These are phyloP conservation scores for Cirrhinus molitorella DNA, from an alignment of 2,797 vertebrate genomes.

Conservation along the genomic window DNA sequence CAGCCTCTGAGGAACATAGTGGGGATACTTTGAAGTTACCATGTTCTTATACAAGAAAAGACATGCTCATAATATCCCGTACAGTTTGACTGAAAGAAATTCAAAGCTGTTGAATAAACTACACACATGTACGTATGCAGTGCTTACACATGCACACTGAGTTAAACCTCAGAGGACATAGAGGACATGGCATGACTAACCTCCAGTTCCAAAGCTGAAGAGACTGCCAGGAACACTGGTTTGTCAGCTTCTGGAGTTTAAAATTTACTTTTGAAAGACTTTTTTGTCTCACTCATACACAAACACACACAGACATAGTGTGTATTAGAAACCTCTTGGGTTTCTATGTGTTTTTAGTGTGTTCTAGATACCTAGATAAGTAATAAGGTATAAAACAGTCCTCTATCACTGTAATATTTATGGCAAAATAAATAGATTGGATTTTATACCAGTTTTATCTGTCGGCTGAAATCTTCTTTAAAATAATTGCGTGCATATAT, in stretches of 20 bases:
- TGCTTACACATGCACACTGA: not conserved
- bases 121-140: not conserved
- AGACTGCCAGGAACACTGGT: not conserved
- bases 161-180: not conserved
- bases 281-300: not conserved
- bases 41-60: conserved; percentile 36
- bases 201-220: not conserved
- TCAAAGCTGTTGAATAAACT: conserved; percentile 36
- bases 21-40: conserved; percentile 49
- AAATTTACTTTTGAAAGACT: not conserved
- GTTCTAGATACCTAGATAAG: not conserved
- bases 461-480: not conserved
- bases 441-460: not conserved
- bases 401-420: not conserved
- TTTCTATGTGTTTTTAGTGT: not conserved
- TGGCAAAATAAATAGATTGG: not conserved
- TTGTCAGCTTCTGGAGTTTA: conserved; percentile 22
- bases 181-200: conserved; percentile 9
- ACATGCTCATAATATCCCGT: conserved; percentile 28
- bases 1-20: conserved; percentile 36
- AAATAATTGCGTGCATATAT: not conserved
- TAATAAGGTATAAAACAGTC: not conserved
- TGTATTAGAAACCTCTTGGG: not conserved
- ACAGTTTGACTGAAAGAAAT: conserved; percentile 15
- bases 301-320: not conserved